Percentiles rank a stretch among this genome's conserved stretches.
Evolutionary conservation across 1,140 invertebrate genomes (phyloP).

Genomic region (Drosophila bifasciata): DNA sequence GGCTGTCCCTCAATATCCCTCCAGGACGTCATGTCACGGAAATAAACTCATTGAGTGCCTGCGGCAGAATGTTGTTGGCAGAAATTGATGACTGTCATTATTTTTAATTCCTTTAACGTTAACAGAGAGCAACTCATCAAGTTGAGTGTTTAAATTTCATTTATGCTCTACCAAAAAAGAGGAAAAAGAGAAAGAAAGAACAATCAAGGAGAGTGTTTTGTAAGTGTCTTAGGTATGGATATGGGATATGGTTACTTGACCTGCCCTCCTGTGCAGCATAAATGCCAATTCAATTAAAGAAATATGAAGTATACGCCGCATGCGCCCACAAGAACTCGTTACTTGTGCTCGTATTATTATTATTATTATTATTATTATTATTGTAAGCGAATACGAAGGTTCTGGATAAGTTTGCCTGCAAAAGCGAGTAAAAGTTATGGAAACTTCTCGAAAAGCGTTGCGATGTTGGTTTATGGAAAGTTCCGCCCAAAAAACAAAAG

Average conservation of each 20-base stretch:
- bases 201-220: constrained; percentile 68
- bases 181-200: constrained; percentile 20
- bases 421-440: constrained; percentile 11
- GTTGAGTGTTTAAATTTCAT: constrained; percentile 77
- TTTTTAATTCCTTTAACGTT: constrained; percentile 74
- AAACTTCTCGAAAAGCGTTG: too few species aligned
- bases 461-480: too few species aligned
- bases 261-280: constrained; percentile 29
- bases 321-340: constrained; percentile 23
- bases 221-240: constrained; percentile 26
- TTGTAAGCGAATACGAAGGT: too few species aligned
- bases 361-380: constrained; percentile 33
- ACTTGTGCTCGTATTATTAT: constrained; percentile 43
- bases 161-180: constrained; percentile 43
- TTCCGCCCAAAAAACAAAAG: too few species aligned
- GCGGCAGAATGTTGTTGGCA: constrained; percentile 10
- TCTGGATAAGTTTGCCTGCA: constrained; percentile 18
- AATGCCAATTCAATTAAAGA: constrained; percentile 71
- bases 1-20: constrained; percentile 9
- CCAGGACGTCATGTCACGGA: constrained; percentile 12
- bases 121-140: constrained; percentile 76
- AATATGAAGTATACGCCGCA: constrained; percentile 46
- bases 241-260: constrained; percentile 25
- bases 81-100: constrained; percentile 75
- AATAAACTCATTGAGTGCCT: constrained; percentile 26